Evolutionary conservation across 2,888 invertebrate species (phyloP).

Genomic region (Glomeris marginata): DNA sequence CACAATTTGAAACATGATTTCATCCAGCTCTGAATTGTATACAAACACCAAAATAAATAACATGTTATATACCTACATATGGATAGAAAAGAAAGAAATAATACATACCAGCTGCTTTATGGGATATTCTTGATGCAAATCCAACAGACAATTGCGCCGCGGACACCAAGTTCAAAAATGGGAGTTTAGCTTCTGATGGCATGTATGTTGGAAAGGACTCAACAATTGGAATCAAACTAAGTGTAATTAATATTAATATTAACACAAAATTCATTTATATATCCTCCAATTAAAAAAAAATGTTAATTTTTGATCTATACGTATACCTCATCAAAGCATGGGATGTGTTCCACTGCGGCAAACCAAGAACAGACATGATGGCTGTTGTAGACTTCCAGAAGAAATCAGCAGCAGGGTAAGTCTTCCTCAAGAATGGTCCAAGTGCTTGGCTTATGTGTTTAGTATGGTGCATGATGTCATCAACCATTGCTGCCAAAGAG

Average conservation of each 20-base stretch:
- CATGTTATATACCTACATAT: neutral
- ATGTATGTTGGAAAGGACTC: constrained; percentile 9
- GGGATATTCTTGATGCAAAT: neutral
- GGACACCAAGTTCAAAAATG: constrained; percentile 6
- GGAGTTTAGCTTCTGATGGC: constrained; percentile 4
- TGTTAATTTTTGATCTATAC: neutral
- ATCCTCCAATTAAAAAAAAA: neutral
- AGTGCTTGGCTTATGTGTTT: too few species aligned
- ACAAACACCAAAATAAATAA: neutral
- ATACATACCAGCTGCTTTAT: constrained; percentile 1
- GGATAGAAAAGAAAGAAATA: neutral
- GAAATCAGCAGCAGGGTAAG: constrained; percentile 6
- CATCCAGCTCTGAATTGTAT: constrained; percentile 1
- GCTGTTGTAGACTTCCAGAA: constrained; percentile 8
- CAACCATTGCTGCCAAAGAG: too few species aligned
- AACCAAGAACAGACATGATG: constrained; percentile 1
- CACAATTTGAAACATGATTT: neutral
- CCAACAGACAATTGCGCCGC: constrained; percentile 1
- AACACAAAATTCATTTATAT: neutral
- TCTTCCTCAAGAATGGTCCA: constrained; percentile 2
- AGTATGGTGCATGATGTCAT: too few species aligned
- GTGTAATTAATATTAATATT: neutral
- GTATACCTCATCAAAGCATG: neutral
- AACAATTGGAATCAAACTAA: constrained; percentile 4
- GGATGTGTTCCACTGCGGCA: constrained; percentile 5